Evolutionary conservation across 2,888 invertebrate genomes (phyloP).

Genomic region (Athrips mouffetella): DNA sequence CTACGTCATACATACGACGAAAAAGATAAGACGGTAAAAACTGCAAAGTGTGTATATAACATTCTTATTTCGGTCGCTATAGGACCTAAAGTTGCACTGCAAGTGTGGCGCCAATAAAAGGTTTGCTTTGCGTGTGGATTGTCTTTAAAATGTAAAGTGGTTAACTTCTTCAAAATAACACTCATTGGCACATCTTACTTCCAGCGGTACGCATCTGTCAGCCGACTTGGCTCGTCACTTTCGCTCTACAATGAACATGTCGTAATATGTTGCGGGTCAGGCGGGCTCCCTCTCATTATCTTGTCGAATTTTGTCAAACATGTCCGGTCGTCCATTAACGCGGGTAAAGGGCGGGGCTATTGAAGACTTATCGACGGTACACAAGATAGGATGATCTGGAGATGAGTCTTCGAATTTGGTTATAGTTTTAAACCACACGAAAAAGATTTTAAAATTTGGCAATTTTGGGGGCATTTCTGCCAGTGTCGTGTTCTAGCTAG

Average conservation of each 20-base stretch:
- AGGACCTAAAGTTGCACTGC: too few species aligned
- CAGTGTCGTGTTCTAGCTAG: too few species aligned
- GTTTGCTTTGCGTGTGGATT: too few species aligned
- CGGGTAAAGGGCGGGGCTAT: slow-evolving; percentile 50
- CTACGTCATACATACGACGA: too few species aligned
- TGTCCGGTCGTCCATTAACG: slow-evolving; percentile 57
- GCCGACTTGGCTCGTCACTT: slow-evolving; percentile 7
- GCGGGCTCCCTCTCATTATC: slow-evolving; percentile 53
- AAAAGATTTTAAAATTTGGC: background rate
- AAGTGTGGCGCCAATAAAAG: too few species aligned
- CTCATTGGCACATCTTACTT: background rate
- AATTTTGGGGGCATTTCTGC: too few species aligned
- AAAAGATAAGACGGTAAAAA: too few species aligned
- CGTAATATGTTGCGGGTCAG: slow-evolving; percentile 15
- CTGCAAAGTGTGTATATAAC: too few species aligned
- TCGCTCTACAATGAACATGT: slow-evolving; percentile 12
- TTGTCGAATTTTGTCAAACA: slow-evolving; percentile 70
- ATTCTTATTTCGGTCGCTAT: too few species aligned
- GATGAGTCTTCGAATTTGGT: slow-evolving; percentile 19
- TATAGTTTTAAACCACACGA: background rate
- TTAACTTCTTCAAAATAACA: too few species aligned
- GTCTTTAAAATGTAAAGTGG: too few species aligned
- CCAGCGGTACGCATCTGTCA: slow-evolving; percentile 5
- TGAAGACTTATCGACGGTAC: slow-evolving; percentile 40
- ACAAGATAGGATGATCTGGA: slow-evolving; percentile 26